Evolutionary conservation across 2,797 vertebrate genomes (phyloP).

Genomic region (Pagetopsis macropterus): DNA sequence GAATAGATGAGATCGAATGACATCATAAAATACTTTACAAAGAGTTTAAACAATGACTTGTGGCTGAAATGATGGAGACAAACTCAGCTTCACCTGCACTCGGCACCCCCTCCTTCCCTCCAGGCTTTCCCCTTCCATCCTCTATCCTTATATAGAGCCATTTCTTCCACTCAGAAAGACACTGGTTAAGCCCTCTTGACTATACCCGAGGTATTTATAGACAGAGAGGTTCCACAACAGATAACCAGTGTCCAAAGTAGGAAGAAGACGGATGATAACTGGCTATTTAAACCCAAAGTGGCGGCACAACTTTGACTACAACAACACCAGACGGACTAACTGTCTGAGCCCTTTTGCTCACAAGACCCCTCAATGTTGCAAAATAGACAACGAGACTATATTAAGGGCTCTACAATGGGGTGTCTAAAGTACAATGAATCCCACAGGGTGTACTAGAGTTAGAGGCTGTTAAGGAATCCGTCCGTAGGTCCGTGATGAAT

Average conservation of each 20-base stretch:
- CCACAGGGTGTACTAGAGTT: constrained; percentile 70
- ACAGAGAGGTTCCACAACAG: constrained; percentile 63
- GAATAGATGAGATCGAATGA: constrained; percentile 63
- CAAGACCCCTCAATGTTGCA: constrained; percentile 59
- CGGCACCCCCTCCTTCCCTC: constrained; percentile 46
- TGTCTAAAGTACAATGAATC: constrained; percentile 67
- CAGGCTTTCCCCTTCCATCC: constrained; percentile 49
- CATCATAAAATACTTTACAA: constrained; percentile 57
- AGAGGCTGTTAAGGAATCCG: constrained; percentile 74
- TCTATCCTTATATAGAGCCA: constrained; percentile 75
- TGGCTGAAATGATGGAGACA: constrained; percentile 57
- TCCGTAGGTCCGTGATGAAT: constrained; percentile 78
- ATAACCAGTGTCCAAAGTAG: constrained; percentile 74
- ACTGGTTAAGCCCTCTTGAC: constrained; percentile 65
- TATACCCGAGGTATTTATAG: constrained; percentile 77
- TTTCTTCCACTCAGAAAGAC: constrained; percentile 72
- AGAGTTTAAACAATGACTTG: constrained; percentile 62
- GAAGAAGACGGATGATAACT: constrained; percentile 66
- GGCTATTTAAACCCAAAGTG: constrained; percentile 61
- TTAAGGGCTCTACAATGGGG: constrained; percentile 70
- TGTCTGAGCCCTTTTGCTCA: constrained; percentile 29
- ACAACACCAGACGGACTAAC: constrained; percentile 41
- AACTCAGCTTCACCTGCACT: constrained; percentile 65
- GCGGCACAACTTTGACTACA: constrained; percentile 32
- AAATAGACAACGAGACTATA: constrained; percentile 64